Percentiles rank a stretch among this genome's conserved stretches.
Evolutionary conservation across 2,113 vertebrate species (phyloP).

Genomic region (Arothron firmamentum): DNA sequence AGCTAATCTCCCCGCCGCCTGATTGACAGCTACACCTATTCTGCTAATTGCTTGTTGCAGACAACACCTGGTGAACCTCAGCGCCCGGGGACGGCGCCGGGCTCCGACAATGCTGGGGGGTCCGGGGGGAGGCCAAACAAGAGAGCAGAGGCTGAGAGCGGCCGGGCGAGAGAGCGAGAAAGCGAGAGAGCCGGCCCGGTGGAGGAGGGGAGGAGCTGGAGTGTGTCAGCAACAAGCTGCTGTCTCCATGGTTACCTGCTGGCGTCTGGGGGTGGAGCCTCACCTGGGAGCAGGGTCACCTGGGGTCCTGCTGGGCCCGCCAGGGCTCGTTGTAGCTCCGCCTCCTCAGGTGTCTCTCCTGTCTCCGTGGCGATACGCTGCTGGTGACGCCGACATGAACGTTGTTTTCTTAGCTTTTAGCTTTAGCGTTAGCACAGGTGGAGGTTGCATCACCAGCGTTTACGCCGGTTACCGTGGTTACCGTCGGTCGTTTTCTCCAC

Average conservation of each 20-base stretch:
- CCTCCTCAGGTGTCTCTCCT: no score
- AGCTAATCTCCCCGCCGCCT: constrained; percentile 77
- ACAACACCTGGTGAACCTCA: constrained; percentile 82
- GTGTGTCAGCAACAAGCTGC: constrained; percentile 19
- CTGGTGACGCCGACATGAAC: not conserved
- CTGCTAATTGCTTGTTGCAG: constrained; percentile 85
- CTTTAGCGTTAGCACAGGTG: not conserved
- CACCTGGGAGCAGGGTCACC: no score
- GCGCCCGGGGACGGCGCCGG: constrained; percentile 69
- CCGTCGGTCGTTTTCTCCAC: not conserved
- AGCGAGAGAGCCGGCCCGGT: no score
- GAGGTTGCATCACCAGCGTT: not conserved
- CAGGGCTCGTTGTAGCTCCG: no score
- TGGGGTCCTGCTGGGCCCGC: no score
- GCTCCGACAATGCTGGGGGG: constrained; percentile 70
- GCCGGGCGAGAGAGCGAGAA: constrained; percentile 15
- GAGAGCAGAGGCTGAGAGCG: constrained; percentile 34
- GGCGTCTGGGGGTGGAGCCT: no score
- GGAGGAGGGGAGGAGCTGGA: not conserved
- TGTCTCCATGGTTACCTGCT: not conserved
- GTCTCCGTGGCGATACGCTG: not conserved
- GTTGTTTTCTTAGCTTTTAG: no score
- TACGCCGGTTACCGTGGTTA: not conserved
- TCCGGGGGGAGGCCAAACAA: constrained; percentile 71
- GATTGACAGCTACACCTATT: constrained; percentile 83